A percentile compares a stretch with the other conserved stretches of the same genome.
phyloP scores from a whole-genome alignment of 2,113 vertebrate genomes.

The Enhydra lutris region DNA sequence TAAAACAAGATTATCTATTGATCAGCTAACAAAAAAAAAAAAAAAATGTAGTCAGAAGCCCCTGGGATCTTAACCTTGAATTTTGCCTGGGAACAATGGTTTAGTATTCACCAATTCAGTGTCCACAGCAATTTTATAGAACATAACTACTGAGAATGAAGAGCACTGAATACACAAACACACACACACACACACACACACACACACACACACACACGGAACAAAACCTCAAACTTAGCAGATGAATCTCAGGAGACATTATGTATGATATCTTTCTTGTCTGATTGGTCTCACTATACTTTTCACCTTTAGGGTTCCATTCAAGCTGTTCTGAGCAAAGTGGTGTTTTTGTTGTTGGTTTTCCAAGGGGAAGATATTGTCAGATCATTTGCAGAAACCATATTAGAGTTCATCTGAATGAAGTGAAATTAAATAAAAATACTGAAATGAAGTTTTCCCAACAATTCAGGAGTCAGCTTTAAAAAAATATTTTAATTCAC shows the following conservation, averaged over 20 bases:
- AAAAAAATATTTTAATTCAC: neutral
- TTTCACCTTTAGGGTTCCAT: neutral
- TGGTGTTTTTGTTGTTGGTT: neutral
- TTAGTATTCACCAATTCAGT: neutral
- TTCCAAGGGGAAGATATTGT: neutral
- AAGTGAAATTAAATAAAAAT: constrained; percentile 5
- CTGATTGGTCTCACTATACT: neutral
- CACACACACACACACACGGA: neutral
- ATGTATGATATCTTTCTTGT: neutral
- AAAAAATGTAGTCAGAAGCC: neutral
- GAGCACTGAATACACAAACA: neutral
- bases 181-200: neutral
- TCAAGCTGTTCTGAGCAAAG: neutral
- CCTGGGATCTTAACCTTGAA: neutral
- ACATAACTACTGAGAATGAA: neutral
- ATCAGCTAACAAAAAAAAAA: neutral
- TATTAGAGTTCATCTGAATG: neutral
- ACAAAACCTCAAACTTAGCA: neutral
- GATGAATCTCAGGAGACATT: neutral
- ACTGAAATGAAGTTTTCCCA: neutral
- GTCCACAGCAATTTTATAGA: neutral
- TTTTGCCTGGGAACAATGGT: neutral
- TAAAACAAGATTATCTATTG: neutral
- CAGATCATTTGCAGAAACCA: neutral
- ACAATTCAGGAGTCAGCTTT: neutral